phyloP scores from a whole-genome alignment of 1,140 invertebrate species.

The Pseudomyrmex sp. region DNA sequence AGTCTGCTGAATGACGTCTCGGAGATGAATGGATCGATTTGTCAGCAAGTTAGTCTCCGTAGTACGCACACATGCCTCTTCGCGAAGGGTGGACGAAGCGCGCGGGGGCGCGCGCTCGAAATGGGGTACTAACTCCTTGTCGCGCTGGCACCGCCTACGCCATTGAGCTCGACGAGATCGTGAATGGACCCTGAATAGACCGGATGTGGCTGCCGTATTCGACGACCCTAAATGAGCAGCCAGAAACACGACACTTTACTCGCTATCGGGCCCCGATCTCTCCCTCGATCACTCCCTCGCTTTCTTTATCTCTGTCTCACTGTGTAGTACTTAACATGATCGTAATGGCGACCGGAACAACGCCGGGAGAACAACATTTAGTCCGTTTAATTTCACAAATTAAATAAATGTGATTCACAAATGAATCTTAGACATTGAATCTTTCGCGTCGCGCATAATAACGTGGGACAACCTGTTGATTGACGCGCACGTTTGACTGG shows the following conservation, averaged over 20 bases:
- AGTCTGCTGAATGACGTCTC: slow-evolving; percentile 69
- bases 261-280: slow-evolving; percentile 64
- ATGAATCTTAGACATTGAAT: too few relatives aligned
- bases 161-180: slow-evolving; percentile 61
- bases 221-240: slow-evolving; percentile 77
- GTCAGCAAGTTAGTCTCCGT: slow-evolving; percentile 67
- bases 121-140: slow-evolving; percentile 71
- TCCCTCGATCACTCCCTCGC: slow-evolving; percentile 57
- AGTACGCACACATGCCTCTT: slow-evolving; percentile 6
- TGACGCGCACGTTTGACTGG: neutral
- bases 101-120: slow-evolving; percentile 63
- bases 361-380: slow-evolving; percentile 14
- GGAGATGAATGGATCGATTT: slow-evolving; percentile 78
- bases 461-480: slow-evolving; percentile 51
- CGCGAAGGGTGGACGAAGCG: slow-evolving; percentile 16
- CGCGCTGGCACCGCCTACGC: slow-evolving; percentile 68
- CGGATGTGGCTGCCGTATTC: slow-evolving; percentile 80
- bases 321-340: slow-evolving; percentile 57
- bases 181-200: slow-evolving; percentile 75
- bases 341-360: neutral
- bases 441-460: neutral
- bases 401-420: neutral
- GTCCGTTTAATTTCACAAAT: neutral
- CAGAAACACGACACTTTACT: slow-evolving; percentile 78
- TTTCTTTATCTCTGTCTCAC: slow-evolving; percentile 64